phyloP scores from a whole-genome alignment of 2,888 invertebrate species.

The Tachina grossa region DNA sequence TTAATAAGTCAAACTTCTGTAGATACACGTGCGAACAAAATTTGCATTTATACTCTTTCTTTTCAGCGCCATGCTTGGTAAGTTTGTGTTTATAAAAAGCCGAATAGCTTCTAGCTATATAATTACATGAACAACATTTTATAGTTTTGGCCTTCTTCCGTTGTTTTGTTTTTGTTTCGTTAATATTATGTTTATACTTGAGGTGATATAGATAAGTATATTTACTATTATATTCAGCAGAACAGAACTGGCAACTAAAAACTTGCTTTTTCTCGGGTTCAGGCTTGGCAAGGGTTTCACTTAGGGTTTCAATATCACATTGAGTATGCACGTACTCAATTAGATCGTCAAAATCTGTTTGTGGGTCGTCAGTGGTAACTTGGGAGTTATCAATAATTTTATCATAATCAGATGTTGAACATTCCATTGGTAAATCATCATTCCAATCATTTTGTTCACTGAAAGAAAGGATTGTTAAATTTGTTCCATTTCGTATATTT shows the following conservation, averaged over 20 bases:
- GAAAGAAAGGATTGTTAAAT: not conserved
- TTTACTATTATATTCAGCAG: conserved; percentile 44
- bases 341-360: conserved; percentile 20
- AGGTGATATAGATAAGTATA: conserved; percentile 43
- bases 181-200: conserved; percentile 41
- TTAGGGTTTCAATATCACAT: conserved; percentile 35
- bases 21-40: conserved; percentile 46
- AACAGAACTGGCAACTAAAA: conserved; percentile 29
- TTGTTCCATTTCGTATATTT: not conserved
- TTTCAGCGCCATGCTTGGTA: conserved; percentile 59
- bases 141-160: conserved; percentile 35
- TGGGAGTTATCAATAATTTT: not conserved
- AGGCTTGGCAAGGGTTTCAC: conserved; percentile 4
- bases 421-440: not conserved
- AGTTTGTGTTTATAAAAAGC: conserved; percentile 61
- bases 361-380: not conserved
- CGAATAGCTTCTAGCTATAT: conserved; percentile 53
- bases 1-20: conserved; percentile 55
- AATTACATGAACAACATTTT: conserved; percentile 60
- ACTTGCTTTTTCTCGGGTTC: not conserved
- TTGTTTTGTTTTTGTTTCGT: conserved; percentile 2
- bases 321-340: conserved; percentile 40
- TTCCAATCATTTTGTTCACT: not conserved
- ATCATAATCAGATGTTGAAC: not conserved
- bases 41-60: conserved; percentile 64